Evolutionary conservation across 2,797 vertebrate genomes (phyloP).

Genomic region (Melanotaenia maccullochi): DNA sequence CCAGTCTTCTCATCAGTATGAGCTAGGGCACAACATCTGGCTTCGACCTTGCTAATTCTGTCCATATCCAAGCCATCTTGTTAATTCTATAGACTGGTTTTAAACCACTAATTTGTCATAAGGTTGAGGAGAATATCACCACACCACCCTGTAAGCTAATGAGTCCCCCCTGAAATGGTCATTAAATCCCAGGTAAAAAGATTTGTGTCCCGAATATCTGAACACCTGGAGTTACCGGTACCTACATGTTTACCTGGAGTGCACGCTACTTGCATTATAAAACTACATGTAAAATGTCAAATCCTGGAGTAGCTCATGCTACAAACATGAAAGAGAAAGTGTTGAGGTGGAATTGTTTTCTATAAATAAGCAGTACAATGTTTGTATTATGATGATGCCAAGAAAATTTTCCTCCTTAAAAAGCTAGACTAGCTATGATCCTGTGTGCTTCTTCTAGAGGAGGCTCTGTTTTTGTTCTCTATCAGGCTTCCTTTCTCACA

Average conservation of each 20-base stretch:
- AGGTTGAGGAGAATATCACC: too few species aligned
- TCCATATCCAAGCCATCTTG: too few species aligned
- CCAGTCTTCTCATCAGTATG: too few species aligned
- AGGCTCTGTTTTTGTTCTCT: conserved; percentile 34
- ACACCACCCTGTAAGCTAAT: too few species aligned
- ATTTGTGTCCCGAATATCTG: too few species aligned
- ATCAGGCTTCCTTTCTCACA: conserved; percentile 22
- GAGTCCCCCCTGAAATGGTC: too few species aligned
- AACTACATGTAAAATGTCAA: not conserved
- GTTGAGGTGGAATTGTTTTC: not conserved
- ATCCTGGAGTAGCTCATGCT: not conserved
- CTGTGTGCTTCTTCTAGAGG: conserved; percentile 38
- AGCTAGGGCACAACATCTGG: too few species aligned
- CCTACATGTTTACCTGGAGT: not conserved
- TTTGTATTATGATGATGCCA: not conserved
- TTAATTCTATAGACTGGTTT: too few species aligned
- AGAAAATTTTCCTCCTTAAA: not conserved
- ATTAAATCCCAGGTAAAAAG: too few species aligned
- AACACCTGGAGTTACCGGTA: not conserved
- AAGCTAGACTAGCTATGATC: conserved; percentile 13
- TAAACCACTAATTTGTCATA: too few species aligned
- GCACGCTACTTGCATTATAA: not conserved
- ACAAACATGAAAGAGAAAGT: not conserved
- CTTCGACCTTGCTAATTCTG: too few species aligned
- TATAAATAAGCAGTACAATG: not conserved